These are phyloP conservation scores for Poeciliopsis gracilis DNA, from an alignment of 2,797 vertebrate species.

Conservation along the genomic window DNA sequence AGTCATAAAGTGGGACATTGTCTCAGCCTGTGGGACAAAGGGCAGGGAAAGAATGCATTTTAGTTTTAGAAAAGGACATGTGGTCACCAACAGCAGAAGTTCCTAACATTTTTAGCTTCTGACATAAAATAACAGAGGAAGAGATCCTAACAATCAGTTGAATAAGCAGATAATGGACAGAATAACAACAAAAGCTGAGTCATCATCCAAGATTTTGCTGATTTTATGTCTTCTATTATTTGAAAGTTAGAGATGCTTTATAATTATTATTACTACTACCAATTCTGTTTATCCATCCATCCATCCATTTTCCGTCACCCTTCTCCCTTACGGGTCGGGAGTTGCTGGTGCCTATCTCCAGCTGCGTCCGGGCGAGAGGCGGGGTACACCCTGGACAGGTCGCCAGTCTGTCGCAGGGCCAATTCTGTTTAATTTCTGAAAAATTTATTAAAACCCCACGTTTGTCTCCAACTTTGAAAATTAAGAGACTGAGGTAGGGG, in stretches of 20 bases:
- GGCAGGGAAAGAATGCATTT: neutral
- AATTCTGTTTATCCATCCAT: neutral
- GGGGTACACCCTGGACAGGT: too few species aligned
- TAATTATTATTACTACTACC: neutral
- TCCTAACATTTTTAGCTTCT: neutral
- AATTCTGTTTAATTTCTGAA: neutral
- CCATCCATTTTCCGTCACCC: too few species aligned
- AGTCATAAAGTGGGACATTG: neutral
- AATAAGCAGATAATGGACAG: neutral
- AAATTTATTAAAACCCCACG: neutral
- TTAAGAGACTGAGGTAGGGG: neutral
- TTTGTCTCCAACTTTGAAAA: neutral
- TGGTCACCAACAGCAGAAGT: neutral
- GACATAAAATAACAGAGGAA: neutral
- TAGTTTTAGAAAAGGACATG: neutral
- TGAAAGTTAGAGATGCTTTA: neutral
- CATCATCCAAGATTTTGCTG: neutral
- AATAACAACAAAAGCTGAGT: neutral
- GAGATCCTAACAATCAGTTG: neutral
- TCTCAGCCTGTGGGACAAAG: neutral
- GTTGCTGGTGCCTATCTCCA: too few species aligned
- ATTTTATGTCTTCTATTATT: neutral
- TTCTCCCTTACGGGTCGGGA: too few species aligned
- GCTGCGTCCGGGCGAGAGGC: too few species aligned
- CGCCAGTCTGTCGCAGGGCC: too few species aligned